Evolutionary conservation across 2,888 invertebrate genomes (phyloP).

Genomic region (Hipparchia sbordonii): DNA sequence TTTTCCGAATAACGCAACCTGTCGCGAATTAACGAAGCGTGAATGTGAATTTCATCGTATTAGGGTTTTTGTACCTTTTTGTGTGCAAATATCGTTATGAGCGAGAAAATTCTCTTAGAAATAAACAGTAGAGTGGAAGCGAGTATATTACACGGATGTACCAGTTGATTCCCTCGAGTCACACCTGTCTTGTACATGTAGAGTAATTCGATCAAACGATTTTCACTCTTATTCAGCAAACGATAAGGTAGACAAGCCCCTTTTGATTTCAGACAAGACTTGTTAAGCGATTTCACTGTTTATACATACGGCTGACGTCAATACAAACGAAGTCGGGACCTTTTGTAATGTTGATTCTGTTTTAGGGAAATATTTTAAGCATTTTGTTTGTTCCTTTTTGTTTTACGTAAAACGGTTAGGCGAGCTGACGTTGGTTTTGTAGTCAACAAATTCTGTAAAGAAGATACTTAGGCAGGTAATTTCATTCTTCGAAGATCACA

Average conservation of each 20-base stretch:
- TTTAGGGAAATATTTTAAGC: constrained; percentile 23
- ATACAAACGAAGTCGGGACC: constrained; percentile 34
- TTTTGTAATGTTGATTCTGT: constrained; percentile 26
- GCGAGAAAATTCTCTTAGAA: constrained; percentile 34
- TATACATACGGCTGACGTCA: constrained; percentile 27
- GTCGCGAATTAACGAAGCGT: constrained; percentile 23
- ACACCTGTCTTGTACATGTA: constrained; percentile 40
- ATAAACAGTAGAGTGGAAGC: constrained; percentile 33
- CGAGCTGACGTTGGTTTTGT: neutral
- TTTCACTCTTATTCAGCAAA: constrained; percentile 27
- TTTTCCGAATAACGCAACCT: constrained; percentile 12
- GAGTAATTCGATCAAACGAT: constrained; percentile 23
- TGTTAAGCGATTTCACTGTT: constrained; percentile 35
- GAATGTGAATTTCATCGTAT: constrained; percentile 23
- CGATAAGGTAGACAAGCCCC: constrained; percentile 4
- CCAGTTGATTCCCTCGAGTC: constrained; percentile 41
- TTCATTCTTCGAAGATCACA: neutral
- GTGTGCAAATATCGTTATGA: constrained; percentile 35
- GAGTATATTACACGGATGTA: constrained; percentile 39
- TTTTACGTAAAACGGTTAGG: neutral
- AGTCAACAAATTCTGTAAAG: neutral
- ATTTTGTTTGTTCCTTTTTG: constrained; percentile 11
- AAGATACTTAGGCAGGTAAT: neutral
- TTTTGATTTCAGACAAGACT: constrained; percentile 22
- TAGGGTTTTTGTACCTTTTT: constrained; percentile 30